Conservation (phyloP, 2,797 vertebrate genomes). For the Enteromius trimaculatus region DNA sequence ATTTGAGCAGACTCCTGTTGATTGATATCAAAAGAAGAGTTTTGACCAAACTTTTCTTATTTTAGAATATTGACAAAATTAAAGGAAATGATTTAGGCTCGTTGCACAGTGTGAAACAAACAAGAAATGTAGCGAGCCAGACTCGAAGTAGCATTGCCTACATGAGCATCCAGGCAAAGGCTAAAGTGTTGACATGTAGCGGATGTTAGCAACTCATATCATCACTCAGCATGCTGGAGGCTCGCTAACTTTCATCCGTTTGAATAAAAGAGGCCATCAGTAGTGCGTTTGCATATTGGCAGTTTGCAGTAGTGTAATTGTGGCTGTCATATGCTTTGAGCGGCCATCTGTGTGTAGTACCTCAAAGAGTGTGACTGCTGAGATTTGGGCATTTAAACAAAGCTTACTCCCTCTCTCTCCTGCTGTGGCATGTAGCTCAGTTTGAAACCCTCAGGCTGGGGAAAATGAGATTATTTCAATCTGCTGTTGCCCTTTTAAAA, state of each 20-base stretch:
- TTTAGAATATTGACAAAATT: neutral
- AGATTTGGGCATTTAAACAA: constrained; percentile 53
- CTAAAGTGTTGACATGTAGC: neutral
- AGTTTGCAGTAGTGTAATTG: constrained; percentile 12
- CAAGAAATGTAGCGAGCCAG: neutral
- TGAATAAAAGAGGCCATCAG: constrained; percentile 7
- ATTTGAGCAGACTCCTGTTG: neutral
- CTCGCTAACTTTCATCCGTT: constrained; percentile 12
- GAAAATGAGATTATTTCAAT: constrained; percentile 47
- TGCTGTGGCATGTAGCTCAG: constrained; percentile 19
- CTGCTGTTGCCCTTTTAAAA: constrained; percentile 44
- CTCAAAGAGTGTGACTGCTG: constrained; percentile 36
- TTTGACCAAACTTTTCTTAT: neutral
- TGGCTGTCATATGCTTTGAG: constrained; percentile 34
- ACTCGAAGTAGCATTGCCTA: neutral
- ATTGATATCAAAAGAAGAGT: neutral
- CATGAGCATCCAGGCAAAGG: neutral
- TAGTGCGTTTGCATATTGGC: neutral
- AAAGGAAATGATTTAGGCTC: neutral
- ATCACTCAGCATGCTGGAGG: neutral
- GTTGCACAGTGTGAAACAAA: neutral
- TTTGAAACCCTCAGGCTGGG: constrained; percentile 22
- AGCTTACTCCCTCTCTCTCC: constrained; percentile 34
- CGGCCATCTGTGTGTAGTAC: constrained; percentile 50
- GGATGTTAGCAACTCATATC: constrained; percentile 6